Evolutionary conservation across 2,888 invertebrate genomes (phyloP), one percentile per base, ranked within the genome.

Genomic region (Antheraea assamensis): DNA sequence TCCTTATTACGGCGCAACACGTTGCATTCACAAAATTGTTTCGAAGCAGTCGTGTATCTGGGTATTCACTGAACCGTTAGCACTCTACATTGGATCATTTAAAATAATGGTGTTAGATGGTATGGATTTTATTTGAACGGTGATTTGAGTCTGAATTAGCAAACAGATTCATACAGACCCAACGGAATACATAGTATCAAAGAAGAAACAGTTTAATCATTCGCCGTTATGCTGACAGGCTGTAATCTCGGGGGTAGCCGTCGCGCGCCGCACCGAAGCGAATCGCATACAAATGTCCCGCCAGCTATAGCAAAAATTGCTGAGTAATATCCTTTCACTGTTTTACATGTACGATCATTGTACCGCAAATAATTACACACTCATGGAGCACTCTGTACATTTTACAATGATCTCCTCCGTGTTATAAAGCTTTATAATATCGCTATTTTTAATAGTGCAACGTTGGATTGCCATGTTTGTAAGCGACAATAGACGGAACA

Each of bases 211-310:
- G 89, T 91, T 90, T 92, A 92, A 92, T 92, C 90, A 90, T 88
- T 87, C 88, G 84, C 82, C 83, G 86, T 83, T 85, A 84, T 83
- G 82, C 81, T 81, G 84, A 85, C 85, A 87, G 87, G 85, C 88
- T 88, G 91, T 92, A 91, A 93, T 92, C 90, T 91, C 88, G 86
- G 88, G 85, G 87, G 83, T 88, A 87, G 85, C 88, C 87, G 84
- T 83, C 89, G 17, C 49, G 49, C 49, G 19, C 49, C 49, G 17
- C 55, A 87, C 88, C 88, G 87, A 85, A 90, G 90, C 91, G 92
- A 88, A 92, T 90, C 89, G 90, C 91, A 92, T 92, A 92, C 91
- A 92, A 93, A 93, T 92, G 90, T 86, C 85, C 88, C 88, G 85
- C 82, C 84, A 84, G 85, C 81, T 83, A 81, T 80, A 79, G 88